Evolutionary conservation across 2,797 vertebrate genomes (phyloP).

Genomic region (Danio aesculapii): DNA sequence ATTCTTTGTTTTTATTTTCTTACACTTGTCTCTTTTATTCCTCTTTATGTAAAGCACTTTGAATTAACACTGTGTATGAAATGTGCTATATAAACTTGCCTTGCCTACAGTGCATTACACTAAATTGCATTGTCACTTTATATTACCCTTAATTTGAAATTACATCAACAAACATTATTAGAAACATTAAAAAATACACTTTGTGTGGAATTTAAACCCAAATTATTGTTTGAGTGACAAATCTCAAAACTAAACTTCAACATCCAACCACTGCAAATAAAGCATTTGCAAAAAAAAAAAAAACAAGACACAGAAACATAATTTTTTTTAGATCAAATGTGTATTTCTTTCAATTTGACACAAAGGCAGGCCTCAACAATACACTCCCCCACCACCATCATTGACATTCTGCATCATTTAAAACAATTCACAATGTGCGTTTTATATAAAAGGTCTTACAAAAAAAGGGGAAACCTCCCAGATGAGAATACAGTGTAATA

Average conservation of each 20-base stretch:
- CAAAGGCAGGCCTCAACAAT: conserved; percentile 27
- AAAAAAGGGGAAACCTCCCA: conserved; percentile 66
- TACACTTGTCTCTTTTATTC: too few relatives aligned
- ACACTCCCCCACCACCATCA: conserved; percentile 13
- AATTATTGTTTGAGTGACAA: not conserved
- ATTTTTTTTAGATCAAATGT: conserved; percentile 22
- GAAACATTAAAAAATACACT: too few relatives aligned
- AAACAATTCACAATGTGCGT: conserved; percentile 44
- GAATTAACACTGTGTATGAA: too few relatives aligned
- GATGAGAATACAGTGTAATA: conserved; percentile 60
- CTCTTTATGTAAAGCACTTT: too few relatives aligned
- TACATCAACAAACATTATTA: too few relatives aligned
- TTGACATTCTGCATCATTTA: conserved; percentile 44
- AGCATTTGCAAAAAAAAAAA: not conserved
- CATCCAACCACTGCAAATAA: not conserved
- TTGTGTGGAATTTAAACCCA: too few relatives aligned
- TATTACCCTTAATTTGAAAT: too few relatives aligned
- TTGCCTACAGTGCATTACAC: too few relatives aligned
- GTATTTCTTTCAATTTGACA: conserved; percentile 56
- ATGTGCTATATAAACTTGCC: too few relatives aligned
- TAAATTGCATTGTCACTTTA: too few relatives aligned
- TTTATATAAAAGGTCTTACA: conserved; percentile 74
- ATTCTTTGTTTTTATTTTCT: too few relatives aligned
- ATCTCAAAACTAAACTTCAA: not conserved
- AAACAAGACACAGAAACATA: conserved; percentile 14